These are phyloP conservation scores for Seladonia tumulorum DNA, from an alignment of 2,888 invertebrate species.

Conservation along the genomic window DNA sequence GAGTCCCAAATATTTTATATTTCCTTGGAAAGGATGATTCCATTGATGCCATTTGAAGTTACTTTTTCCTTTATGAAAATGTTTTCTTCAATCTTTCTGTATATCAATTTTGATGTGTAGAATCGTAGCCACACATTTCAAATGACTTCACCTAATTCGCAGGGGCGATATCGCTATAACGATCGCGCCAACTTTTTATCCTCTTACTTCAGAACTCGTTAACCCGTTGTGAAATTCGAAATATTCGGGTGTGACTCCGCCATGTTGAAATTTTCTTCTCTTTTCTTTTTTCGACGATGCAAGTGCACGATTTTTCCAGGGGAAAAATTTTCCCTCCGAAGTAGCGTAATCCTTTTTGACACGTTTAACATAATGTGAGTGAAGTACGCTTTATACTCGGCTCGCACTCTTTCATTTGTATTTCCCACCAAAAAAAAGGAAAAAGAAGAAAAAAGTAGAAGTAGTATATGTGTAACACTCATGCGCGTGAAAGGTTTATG, in stretches of 20 bases:
- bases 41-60: too few species aligned
- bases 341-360: background rate
- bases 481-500: background rate
- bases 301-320: background rate
- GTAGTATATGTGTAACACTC: background rate
- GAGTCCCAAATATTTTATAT: too few species aligned
- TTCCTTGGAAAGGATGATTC: too few species aligned
- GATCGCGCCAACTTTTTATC: background rate
- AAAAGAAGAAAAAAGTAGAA: too few species aligned
- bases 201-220: background rate
- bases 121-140: too few species aligned
- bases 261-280: background rate
- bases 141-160: background rate
- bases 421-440: background rate
- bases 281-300: background rate
- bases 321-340: background rate
- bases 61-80: too few species aligned
- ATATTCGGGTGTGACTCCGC: background rate
- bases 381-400: background rate
- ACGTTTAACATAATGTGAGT: background rate
- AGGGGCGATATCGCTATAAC: background rate
- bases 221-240: background rate
- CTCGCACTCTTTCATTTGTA: background rate
- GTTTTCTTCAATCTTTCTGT: too few species aligned
- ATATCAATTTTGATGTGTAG: too few species aligned